Evolutionary conservation across 1,140 invertebrate genomes (phyloP), one percentile per base, ranked within the genome.

Genomic region (Amphibalanus amphitrite): DNA sequence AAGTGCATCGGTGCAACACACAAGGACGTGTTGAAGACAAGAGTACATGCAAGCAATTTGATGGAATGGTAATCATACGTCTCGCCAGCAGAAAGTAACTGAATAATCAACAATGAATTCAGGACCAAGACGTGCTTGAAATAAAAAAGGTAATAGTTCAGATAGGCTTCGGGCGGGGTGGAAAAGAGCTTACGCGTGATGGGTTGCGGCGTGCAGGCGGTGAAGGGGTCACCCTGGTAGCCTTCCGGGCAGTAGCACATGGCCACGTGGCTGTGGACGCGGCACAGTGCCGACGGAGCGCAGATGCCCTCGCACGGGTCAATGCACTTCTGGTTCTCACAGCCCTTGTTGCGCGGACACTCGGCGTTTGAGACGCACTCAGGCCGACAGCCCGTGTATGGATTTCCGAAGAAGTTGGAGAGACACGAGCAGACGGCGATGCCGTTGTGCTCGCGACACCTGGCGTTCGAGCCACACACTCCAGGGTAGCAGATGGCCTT

Each of bases 241-340:
- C 86, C 84, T 47, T 85, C 83, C 59, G 76, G 73, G 77, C 91
- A 93, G 23, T 85, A 87, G 76, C 90, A 92, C 4, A 91, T 85
- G 1, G 90, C 89, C 74, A 88, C 89, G 76, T 92, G 91, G 77
- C 90, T 90, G 75, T 89, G 85, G 0, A 87, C 86, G 70, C 86
- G 81, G 75, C 90, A 93, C 47, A 86, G 81, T 76, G 91, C 89
- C 75, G 90, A 87, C 23, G 87, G 81, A 6, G 90, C 91, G 78
- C 91, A 94, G 15, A 87, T 87, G 69, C 87, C 87, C 25, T 84
- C 81, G 75, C 91, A 95, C 10, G 91, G 91, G 81, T 93, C 90
- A 70, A 82, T 82, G 78, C 90, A 93, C 78, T 90, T 91, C 74
- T 88, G 86, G 29, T 84, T 83, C 26, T 75, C 69, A 71, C 79